Evolutionary conservation across 1,140 invertebrate genomes (phyloP), one percentile per base, ranked within the genome.

Genomic region (Cotesia vestalis): DNA sequence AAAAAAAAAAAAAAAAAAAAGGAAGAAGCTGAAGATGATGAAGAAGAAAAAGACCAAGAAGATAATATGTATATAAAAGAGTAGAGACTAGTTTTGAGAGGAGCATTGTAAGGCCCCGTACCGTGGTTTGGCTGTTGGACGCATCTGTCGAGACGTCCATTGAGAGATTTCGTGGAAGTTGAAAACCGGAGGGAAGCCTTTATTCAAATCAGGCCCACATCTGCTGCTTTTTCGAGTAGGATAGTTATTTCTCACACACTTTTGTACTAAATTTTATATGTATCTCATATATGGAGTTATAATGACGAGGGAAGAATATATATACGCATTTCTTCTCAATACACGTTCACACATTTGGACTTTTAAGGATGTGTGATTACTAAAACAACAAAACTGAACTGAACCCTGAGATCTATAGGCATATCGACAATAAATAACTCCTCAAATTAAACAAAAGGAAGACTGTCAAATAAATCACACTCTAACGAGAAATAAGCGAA

Each of bases 151-250:
- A 66, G 63, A 59, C 52, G 57, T 59, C 46, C 69, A 71, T 71
- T 71, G 51, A 64, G 35, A 64, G 36, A 72, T 66, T 66, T 72
- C 63, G 53, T 11, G 57, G 63, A 72, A 72, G 51, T 66, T 60
- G 57, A 62, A 72, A 72, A 72, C 53, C 36, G 63, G 70, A 46
- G 38, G 70, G 17, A 57, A 53, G 70, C 36, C 53, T 72, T 72
- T 66, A 72, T 72, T 72, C 70, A 72, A 72, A 72, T 72, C 63
- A 72, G 61, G 63, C 63, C 55, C 51, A 64, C 70, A 72, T 72
- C 70, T 72, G 70, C 70, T 72, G 14, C 34, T 57, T n/a, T 27
- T 27, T 3, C 6, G 46, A 60, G 40, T 52, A 46, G 38, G 55
- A 69, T 57, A 70, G 17, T 66, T 64, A 52, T 59, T 60, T 60